phyloP scores from a whole-genome alignment of 2,797 vertebrate genomes.

The Argyrosomus regius region DNA sequence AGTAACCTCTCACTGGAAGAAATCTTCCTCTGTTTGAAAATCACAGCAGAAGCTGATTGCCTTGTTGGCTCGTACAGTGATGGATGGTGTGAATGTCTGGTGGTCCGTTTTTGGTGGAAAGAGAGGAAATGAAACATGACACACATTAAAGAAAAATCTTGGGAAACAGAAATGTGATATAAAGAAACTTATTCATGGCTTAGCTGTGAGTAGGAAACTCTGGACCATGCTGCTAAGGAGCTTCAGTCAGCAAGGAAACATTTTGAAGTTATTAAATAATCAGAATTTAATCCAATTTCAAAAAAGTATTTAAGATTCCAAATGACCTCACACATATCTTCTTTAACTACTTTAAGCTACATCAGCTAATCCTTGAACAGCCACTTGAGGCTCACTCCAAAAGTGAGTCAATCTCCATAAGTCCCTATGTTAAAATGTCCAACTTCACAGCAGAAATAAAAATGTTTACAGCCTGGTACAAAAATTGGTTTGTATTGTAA shows the following conservation, averaged over 20 bases:
- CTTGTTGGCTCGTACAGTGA: conserved; percentile 46
- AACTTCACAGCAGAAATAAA: too few species aligned
- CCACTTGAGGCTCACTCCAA: too few species aligned
- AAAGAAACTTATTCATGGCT: conserved; percentile 17
- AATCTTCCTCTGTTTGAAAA: conserved; percentile 21
- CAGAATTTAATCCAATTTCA: not conserved
- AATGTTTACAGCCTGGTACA: too few species aligned
- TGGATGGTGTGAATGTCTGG: conserved; percentile 52
- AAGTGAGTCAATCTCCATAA: too few species aligned
- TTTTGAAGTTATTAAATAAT: not conserved
- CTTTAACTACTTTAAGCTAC: too few species aligned
- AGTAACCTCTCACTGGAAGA: conserved; percentile 24
- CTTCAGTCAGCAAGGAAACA: not conserved
- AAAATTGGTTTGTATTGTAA: too few species aligned
- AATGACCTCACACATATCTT: too few species aligned
- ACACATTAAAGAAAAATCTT: conserved; percentile 11
- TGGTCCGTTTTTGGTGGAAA: conserved; percentile 33
- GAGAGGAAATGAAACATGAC: conserved; percentile 69
- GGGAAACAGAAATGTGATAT: conserved; percentile 21
- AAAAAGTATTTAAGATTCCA: too few species aligned
- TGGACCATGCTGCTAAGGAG: not conserved
- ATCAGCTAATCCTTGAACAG: too few species aligned
- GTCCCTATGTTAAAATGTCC: too few species aligned
- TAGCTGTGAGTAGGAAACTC: not conserved
- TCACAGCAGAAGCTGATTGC: conserved; percentile 34